Evolutionary conservation across 2,888 invertebrate species (phyloP), one percentile per base, ranked within the genome.

Genomic region (Chorisops tibialis): DNA sequence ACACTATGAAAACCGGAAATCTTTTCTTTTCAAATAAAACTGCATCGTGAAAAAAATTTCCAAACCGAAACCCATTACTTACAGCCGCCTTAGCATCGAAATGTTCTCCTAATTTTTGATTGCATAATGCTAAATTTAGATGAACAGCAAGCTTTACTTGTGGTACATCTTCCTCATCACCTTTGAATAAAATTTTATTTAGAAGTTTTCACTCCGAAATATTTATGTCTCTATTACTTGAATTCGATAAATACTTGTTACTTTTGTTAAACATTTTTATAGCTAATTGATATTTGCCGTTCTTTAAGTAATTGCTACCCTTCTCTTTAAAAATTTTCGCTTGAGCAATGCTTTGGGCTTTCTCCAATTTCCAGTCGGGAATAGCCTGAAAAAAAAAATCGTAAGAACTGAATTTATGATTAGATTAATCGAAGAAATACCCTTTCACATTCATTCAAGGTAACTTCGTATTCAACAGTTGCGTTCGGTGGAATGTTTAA

Each of bases 241-340:
- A 69, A 63, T 67, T 71, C 12, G 72, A 69, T 58, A 76, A 63
- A 43, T 71, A 67, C 9, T 68, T 65, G 18, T 71, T 77, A 37
- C 93, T 85, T 73, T 89, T 88, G 69, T 87, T 87, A 75, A 97
- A 97, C 84, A 94, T 89, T 75, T 91, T 92, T 50, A 88, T 81
- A 0, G 98, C 96, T 68, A 93, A 71, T 59, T 80, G 78, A 69
- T 83, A 88, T 74, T 95, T 93, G 62, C 82, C 85, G 1, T 81
- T 82, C 76, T 93, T 94, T 72, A 95, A 94, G 75, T 92, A 96
- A 50, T 84, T 83, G 0, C 94, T 96, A 48, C 96, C 98, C 73
- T 92, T 95, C 65, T 91, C 89, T 78, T 98, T 98, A 66, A 86
- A 88, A 12, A 89, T 79, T 74, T 87, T 86, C 0, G 91, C 87